Conservation (phyloP, 2,888 invertebrate species). For the Oeneis ivallda region DNA sequence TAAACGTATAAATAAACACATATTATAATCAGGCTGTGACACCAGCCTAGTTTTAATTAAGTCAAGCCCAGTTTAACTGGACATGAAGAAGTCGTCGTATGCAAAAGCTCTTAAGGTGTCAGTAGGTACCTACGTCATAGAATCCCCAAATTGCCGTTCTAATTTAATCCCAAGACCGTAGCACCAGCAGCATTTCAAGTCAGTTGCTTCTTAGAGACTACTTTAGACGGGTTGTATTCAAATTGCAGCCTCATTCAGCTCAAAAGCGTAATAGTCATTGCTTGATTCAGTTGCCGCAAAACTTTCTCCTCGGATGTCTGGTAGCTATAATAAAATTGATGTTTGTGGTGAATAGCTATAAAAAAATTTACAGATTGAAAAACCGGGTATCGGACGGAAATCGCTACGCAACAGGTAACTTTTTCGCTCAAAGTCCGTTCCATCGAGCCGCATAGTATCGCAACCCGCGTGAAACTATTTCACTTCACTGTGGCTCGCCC, state of each 20-base stretch:
- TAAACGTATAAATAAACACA: too few relatives aligned
- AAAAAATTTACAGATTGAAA: too few relatives aligned
- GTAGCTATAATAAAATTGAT: not conserved
- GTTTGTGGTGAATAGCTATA: too few relatives aligned
- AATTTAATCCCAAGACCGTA: slow-evolving; percentile 7
- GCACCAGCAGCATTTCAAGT: not conserved
- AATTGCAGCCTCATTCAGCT: slow-evolving; percentile 29
- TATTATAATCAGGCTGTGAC: too few relatives aligned
- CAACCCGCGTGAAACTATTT: too few relatives aligned
- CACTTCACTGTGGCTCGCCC: too few relatives aligned
- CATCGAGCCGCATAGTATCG: not conserved
- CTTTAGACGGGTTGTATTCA: slow-evolving; percentile 23
- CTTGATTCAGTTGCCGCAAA: slow-evolving; percentile 28
- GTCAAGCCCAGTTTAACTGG: not conserved
- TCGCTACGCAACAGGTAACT: slow-evolving; percentile 1
- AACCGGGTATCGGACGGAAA: not conserved
- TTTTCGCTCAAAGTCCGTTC: not conserved
- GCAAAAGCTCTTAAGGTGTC: not conserved
- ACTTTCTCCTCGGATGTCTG: not conserved
- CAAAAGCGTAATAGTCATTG: slow-evolving; percentile 32
- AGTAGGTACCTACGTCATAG: slow-evolving; percentile 2
- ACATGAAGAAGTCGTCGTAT: not conserved
- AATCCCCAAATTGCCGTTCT: slow-evolving; percentile 10
- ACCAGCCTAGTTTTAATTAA: too few relatives aligned
- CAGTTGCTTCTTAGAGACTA: slow-evolving; percentile 14